Base-by-base conservation (phyloP, 2,888 invertebrate species). In the Neelides folsomi region DNA sequence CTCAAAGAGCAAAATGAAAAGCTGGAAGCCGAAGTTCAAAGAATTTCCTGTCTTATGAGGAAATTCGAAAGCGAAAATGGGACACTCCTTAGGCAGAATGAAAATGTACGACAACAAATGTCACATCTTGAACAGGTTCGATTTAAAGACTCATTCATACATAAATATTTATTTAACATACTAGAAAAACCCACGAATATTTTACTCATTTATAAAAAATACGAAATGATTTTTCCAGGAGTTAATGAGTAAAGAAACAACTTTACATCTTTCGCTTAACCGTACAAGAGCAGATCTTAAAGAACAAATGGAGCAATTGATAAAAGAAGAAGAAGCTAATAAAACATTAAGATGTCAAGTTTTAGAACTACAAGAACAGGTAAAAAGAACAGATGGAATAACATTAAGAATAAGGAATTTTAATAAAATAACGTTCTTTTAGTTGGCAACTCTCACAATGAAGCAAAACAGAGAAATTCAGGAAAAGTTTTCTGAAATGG, bases 31-130 rank as follows among this genome's bases (percentile, higher is more conserved):
- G 58, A 59, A 16, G 18, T 59, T 10, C 51, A 52, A 20, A 52
- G 46, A 19, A 35, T 55, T 34, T 57, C 51, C n/a, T 42, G 52
- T 34, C 48, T 51, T 12, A 16, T 56, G 6, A 54, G 52, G 12
- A 57, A 60, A 35, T 9, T 61, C 34, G 59, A 63, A 34, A 19
- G 35, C 13, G 64, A 64, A 10, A 63, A 58, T 41, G 54, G 46
- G 1, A 53, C 52, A 5, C 13, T 60, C 6, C 9, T 38, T 2
- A 44, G 61, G 39, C 59, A 62, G 45, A 53, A 49, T 39, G 61
- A 64, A 2, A 54, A 50, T 39, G 39, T 59, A 2, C 55, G 56
- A 8, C 53, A 54, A 38, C 57, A 63, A 43, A 51, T 59, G 15
- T 12, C 50, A 9, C 38, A 41, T 5, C 15, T 60, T 19, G 54